Base-by-base conservation (phyloP, 2,113 vertebrate species). In the Toxotes chatareus region DNA sequence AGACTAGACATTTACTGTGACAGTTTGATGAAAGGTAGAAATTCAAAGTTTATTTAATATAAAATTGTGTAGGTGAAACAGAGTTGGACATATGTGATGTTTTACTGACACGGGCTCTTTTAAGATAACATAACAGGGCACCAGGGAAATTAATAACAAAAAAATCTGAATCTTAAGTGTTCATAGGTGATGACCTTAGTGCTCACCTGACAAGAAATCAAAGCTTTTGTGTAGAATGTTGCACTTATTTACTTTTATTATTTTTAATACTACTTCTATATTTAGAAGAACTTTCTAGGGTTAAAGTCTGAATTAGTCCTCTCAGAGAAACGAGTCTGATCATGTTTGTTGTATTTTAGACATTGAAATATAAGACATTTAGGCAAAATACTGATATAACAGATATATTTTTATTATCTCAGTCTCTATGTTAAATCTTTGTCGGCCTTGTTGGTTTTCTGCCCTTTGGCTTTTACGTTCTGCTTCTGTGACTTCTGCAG, bases 401-500 rank as follows among this genome's bases (percentile, higher is more conserved):
- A 59, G 21, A 11, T 23, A 1, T 0, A 7, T 68, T 46, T 81
- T 84, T 49, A 83, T 84, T 76, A 36, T 51, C 13, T 66, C 32
- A 19, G 38, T 53, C 49, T 83, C 89, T 32, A 87, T 21, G 77
- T 88, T 7, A 79, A 31, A 47, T 82, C 71, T 56, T 84, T 65
- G 12, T 63, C 32, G 3, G 21, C 36, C 17, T 46, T 79, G 0
- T 55, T 81, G 11, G 55, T 87, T 46, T 86, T 89, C 47, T 76
- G 83, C 27, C 21, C 55, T 59, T 86, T 83, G 53, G 60, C 63
- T 73, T 93, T 94, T 32, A 12, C 40, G 0, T 68, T 90, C 34
- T 83, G 83, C 16, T 88, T 91, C 42, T 90, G 87, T 5, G 92
- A 68, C 76, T 94, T 94, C 90, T 97, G 96, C 62, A 97, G 91